Base-by-base conservation (phyloP, 2,888 invertebrate species). In the Eretmocerus hayati region DNA sequence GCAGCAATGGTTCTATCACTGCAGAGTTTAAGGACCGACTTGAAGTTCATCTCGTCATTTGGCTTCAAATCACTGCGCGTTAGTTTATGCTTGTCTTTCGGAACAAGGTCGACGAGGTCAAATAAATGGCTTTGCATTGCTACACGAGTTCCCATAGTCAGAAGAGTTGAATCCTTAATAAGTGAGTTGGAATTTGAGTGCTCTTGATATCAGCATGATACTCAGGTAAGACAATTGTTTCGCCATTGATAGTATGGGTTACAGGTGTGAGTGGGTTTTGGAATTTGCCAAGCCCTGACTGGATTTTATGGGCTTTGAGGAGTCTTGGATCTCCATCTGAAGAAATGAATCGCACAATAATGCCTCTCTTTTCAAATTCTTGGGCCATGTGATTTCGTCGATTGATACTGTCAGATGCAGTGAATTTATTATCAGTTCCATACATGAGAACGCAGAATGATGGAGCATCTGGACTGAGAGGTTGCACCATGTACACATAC, bases 351-450 rank as follows among this genome's bases (percentile, higher is more conserved):
- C 9, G 8, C 2, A 26, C 18, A 2, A 16, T 13, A 8, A 39
- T 26, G n/a, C 50, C 55, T 49, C 51, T 42, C 40, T 42, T 32
- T 48, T 46, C 33, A 19, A 57, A 50, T 30, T 50, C 21, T 26
- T 46, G 30, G 39, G 40, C 32, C 18, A 59, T 55, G 35, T 53
- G 58, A 31, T 53, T 23, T 57, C 57, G 61, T n/a, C 60, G 50
- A 11, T 48, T 37, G 4, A 45, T 13, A 16, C 59, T 59, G 37
- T 61, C 53, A n/a, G 54, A 44, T 40, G 32, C 40, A 21, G 46
- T 54, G 49, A 62, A 62, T 47, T 50, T 58, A 53, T 62, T 61
- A 45, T 59, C 57, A 11, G 59, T 60, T 4, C 57, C 58, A 43
- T 51, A 60, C n/a, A 61, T 19, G 23, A 43, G 47, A 9, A 59